Evolutionary conservation across 64 coral and sea anemone genomes (phyloP).

Genomic region (Trachythela sp.): DNA sequence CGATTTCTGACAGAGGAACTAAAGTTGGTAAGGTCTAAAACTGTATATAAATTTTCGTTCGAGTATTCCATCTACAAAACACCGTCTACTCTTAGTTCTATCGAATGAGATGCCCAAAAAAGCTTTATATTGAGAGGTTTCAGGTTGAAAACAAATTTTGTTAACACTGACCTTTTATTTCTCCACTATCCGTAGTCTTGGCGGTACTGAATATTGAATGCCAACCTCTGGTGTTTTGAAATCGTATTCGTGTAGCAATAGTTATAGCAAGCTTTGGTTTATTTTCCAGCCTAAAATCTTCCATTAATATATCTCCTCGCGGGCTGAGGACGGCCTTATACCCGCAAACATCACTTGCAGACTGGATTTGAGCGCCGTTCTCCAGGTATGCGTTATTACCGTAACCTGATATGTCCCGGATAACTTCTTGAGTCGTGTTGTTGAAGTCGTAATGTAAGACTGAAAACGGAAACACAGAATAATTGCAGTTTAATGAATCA

Average conservation of each 20-base stretch:
- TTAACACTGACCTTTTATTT: not conserved
- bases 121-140: too few species aligned
- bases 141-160: too few species aligned
- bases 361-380: not conserved
- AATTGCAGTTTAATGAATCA: not conserved
- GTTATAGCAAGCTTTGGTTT: not conserved
- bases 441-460: not conserved
- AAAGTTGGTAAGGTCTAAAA: too few species aligned
- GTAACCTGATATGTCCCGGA: not conserved
- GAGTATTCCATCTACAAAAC: too few species aligned
- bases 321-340: not conserved
- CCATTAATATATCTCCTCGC: not conserved
- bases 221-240: not conserved
- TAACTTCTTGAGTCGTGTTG: not conserved
- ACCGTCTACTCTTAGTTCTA: too few species aligned
- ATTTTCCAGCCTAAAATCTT: not conserved
- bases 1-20: too few species aligned
- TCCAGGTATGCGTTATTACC: conserved; percentile 12
- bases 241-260: not conserved
- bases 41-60: too few species aligned
- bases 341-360: not conserved
- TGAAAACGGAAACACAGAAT: not conserved
- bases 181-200: not conserved
- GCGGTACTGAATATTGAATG: conserved; percentile 20
- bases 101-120: too few species aligned